phyloP scores from a whole-genome alignment of 2,888 invertebrate species.

The Anorthoa munda region DNA sequence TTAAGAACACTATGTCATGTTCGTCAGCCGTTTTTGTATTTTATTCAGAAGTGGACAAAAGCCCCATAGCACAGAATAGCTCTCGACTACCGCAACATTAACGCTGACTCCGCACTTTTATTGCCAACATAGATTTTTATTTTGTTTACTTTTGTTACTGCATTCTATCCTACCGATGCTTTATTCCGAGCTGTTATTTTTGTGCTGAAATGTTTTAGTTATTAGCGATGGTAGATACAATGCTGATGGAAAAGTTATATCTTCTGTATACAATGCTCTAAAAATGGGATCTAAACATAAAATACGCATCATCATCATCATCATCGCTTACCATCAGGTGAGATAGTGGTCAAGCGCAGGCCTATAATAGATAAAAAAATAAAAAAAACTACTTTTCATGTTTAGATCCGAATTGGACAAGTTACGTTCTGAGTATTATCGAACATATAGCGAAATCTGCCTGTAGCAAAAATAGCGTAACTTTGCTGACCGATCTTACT shows the following conservation, averaged over 20 bases:
- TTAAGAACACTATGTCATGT: neutral
- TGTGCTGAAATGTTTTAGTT: constrained; percentile 21
- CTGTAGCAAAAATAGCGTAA: neutral
- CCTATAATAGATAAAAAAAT: too few species aligned
- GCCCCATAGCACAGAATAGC: constrained; percentile 24
- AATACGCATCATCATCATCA: neutral
- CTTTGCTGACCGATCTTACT: neutral
- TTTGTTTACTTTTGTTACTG: constrained; percentile 29
- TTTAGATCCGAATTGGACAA: too few species aligned
- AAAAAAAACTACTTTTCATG: too few species aligned
- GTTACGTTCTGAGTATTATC: too few species aligned
- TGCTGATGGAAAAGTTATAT: constrained; percentile 40
- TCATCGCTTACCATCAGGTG: too few species aligned
- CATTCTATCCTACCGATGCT: constrained; percentile 17
- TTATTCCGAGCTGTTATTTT: constrained; percentile 7
- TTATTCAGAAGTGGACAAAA: constrained; percentile 14
- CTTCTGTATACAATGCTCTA: neutral
- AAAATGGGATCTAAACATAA: neutral
- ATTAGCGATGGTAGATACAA: constrained; percentile 9
- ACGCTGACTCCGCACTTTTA: constrained; percentile 52
- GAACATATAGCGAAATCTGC: too few species aligned
- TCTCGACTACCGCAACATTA: constrained; percentile 42
- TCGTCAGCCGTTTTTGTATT: constrained; percentile 6
- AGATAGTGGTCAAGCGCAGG: neutral
- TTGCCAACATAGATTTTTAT: constrained; percentile 53